Conservation (phyloP, 2,888 invertebrate species). For the Melanostoma mellinum region DNA sequence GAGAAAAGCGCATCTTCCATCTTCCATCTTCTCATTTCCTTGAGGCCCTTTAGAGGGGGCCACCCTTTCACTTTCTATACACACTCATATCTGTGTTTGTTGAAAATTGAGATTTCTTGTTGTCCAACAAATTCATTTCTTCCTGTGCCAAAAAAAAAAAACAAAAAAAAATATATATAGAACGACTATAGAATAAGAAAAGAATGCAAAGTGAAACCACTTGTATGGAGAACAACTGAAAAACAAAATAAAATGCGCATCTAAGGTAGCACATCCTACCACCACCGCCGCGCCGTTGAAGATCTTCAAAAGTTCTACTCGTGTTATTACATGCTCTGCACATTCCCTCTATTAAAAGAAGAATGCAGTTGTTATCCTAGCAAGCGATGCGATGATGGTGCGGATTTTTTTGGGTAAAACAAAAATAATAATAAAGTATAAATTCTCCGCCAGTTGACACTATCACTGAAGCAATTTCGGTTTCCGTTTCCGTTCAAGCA, state of each 20-base stretch:
- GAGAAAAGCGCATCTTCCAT: slow-evolving; percentile 43
- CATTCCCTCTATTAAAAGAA: background rate
- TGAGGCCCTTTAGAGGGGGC: slow-evolving; percentile 2
- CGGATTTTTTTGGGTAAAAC: slow-evolving; percentile 24
- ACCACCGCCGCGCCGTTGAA: background rate
- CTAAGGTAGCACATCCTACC: slow-evolving; percentile 1
- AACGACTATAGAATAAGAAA: slow-evolving; percentile 37
- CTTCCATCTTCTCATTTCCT: slow-evolving; percentile 45
- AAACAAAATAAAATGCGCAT: slow-evolving; percentile 48
- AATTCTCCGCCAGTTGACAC: slow-evolving; percentile 69
- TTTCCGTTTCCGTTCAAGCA: slow-evolving; percentile 67
- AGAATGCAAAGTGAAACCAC: slow-evolving; percentile 26
- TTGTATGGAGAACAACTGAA: background rate
- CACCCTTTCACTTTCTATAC: background rate
- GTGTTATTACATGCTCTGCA: too few relatives aligned
- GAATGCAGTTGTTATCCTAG: slow-evolving; percentile 41
- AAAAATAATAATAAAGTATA: slow-evolving; percentile 72
- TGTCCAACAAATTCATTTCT: slow-evolving; percentile 68
- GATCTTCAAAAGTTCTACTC: slow-evolving; percentile 25
- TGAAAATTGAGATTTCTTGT: slow-evolving; percentile 57
- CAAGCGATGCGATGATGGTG: background rate
- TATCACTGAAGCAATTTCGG: slow-evolving; percentile 72
- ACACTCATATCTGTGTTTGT: slow-evolving; percentile 35
- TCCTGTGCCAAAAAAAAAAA: slow-evolving; percentile 41
- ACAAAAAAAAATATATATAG: slow-evolving; percentile 3